Conservation (phyloP, 2,888 invertebrate species). For the Xylocampa areola region DNA sequence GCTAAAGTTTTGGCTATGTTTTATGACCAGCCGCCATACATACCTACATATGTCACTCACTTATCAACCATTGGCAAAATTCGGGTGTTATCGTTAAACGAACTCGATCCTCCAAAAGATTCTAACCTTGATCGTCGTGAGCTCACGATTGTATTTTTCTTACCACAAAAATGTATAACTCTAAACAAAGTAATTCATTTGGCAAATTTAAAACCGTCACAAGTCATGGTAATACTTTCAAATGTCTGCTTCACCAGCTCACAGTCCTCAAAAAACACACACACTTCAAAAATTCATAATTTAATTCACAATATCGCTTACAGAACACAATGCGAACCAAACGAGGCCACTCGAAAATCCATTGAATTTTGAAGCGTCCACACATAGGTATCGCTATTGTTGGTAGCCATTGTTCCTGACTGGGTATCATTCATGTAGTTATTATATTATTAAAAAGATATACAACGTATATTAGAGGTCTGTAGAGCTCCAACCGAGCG, state of each 20-base stretch:
- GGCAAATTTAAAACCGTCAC: background rate
- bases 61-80: too few relatives aligned
- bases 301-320: slow-evolving; percentile 58
- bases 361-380: slow-evolving; percentile 55
- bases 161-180: too few relatives aligned
- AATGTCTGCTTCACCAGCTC: slow-evolving; percentile 1
- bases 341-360: slow-evolving; percentile 52
- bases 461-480: slow-evolving; percentile 78
- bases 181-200: background rate
- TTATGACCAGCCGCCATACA: too few relatives aligned
- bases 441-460: slow-evolving; percentile 83
- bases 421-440: slow-evolving; percentile 77
- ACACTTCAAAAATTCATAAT: slow-evolving; percentile 48
- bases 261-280: slow-evolving; percentile 29
- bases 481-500: slow-evolving; percentile 80
- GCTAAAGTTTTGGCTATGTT: too few relatives aligned
- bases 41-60: too few relatives aligned
- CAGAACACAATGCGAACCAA: slow-evolving; percentile 43
- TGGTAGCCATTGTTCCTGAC: slow-evolving; percentile 46
- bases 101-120: too few relatives aligned
- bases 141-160: too few relatives aligned
- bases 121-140: too few relatives aligned
- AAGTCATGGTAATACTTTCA: background rate
- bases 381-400: slow-evolving; percentile 51
- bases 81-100: too few relatives aligned